Base-by-base conservation (phyloP, 2,888 invertebrate genomes). In the Taenaris catops region DNA sequence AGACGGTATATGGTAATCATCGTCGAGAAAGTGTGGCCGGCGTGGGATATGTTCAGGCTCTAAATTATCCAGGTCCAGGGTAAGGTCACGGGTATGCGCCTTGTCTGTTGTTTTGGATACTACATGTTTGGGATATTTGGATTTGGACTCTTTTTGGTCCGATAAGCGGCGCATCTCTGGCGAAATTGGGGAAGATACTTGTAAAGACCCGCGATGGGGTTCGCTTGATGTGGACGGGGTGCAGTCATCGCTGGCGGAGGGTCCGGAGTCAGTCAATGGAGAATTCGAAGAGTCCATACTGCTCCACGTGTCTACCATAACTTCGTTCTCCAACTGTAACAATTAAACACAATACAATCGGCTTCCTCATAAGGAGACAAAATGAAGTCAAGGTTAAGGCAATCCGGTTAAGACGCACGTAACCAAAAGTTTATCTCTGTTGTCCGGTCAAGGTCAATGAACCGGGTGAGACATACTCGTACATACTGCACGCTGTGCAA, bases 11-110 rank as follows among this genome's bases (percentile, higher is more conserved):
- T 87, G 88, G 38, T 89, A 89, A 63, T 90, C 91, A 51, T 90
- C 90, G 53, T 91, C 90, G 27, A 91, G 75, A 53, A 91, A 91
- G 65, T 90, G 91, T 10, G 89, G 88, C 50, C 89, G 88, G 49
- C 86, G 87, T 26, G 83, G 66, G 25, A 64, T 58, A n/a, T 68
- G 60, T 36, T 75, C 71, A 31, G 71, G 55, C 26, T 79, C 76
- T 45, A 80, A 56, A 36, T 72, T 71, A 42, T 81, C 83, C 46
- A 86, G 51, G 28, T 80, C 75, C 41, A 86, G 61, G 8, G 78
- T 76, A 8, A 87, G 69, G 46, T 81, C 73, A 48, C 80, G 71
- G 40, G 76, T 67, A 41, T 81, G 81, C 62, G 74, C 72, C 48
- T 80, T 84, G 67, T 84, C 81, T 48, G 56, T 49, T 32, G 58